Evolutionary conservation across 2,888 invertebrate genomes (phyloP), one percentile per base, ranked within the genome.

Genomic region (Drosophila anomelani): DNA sequence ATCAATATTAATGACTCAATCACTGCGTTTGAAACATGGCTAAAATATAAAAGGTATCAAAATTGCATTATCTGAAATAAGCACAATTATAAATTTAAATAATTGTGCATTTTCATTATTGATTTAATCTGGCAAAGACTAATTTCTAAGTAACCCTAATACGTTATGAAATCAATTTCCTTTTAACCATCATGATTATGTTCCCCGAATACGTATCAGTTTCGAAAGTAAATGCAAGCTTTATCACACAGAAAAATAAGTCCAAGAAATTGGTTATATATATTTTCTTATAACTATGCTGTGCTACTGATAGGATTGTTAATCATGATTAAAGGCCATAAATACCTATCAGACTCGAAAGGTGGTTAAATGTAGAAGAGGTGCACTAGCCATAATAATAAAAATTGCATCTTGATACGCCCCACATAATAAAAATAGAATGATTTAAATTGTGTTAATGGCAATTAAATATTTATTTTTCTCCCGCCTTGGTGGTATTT

Each of bases 181-280:
- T 17, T 7, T 29, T 3, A 17, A 17, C 17, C 17, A 41, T 55
- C 43, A 57, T 15, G 32, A 34, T 44, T 44, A 44, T 29, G 10
- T 57, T 29, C 36, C 26, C 3, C 34, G 36, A 44, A 61, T 13
- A 13, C 32, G 8, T 32, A 47, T 63, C 17, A 59, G 23, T 4
- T 15, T 4, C 34, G 2, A 29, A 57, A 61, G 61, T 49, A 36
- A 41, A 39, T 60, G 39, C 39, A 60, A 34, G 26, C 34, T 20
- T 43, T 60, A 60, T 49, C 34, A 15, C 12, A 34, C 4, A 26
- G 2, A 38, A 32, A 57, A 46, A 15, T 7, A 4, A 15, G 32
- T 29, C 8, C 13, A 8, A 10, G 10, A 26, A 51, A 15, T 34
- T 9, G 15, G 13, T 34, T 20, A 20, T 34, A 34, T 6, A 51